Evolutionary conservation across 2,888 invertebrate species (phyloP).

Genomic region (Notodonta dromedarius): DNA sequence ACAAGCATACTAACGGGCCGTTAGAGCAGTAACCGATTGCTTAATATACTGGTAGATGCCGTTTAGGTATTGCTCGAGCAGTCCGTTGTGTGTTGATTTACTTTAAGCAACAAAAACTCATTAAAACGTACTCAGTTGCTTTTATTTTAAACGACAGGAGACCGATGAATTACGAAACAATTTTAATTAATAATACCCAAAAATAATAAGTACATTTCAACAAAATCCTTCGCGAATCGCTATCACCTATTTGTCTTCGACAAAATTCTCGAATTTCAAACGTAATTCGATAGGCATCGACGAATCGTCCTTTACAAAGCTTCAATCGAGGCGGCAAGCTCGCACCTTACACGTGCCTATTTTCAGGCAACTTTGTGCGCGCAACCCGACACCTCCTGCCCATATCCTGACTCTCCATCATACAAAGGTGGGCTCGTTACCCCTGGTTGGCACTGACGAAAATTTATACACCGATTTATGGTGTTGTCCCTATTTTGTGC

Average conservation of each 20-base stretch:
- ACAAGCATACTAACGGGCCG: too few relatives aligned
- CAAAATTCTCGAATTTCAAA: neutral
- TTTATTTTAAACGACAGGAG: neutral
- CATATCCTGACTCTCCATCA: too few relatives aligned
- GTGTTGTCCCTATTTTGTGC: too few relatives aligned
- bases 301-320: neutral
- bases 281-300: neutral
- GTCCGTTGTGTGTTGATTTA: too few relatives aligned
- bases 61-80: too few relatives aligned
- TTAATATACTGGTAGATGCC: too few relatives aligned
- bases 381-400: conserved; percentile 13
- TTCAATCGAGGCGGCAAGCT: neutral
- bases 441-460: too few relatives aligned
- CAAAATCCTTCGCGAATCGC: neutral
- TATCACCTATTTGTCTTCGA: neutral
- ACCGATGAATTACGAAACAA: neutral
- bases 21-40: too few relatives aligned
- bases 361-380: conserved; percentile 20
- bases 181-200: neutral
- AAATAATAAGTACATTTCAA: too few relatives aligned
- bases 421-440: too few relatives aligned
- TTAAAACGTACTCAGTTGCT: neutral
- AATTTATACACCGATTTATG: too few relatives aligned
- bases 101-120: neutral
- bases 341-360: conserved; percentile 19